Conservation (phyloP, 2,113 vertebrate genomes). For the Silurus glanis region DNA sequence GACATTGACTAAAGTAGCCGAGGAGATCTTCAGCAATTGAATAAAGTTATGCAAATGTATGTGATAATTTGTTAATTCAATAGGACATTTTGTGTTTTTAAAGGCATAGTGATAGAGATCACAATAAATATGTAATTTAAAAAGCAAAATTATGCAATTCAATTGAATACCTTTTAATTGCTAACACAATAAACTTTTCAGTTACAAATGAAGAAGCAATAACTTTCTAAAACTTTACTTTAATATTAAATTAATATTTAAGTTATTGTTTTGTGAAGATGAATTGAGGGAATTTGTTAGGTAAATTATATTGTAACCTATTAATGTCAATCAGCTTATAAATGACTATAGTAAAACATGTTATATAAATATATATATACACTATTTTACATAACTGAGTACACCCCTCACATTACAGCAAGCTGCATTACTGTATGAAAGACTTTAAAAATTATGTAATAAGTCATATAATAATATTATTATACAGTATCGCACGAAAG, state of each 20-base stretch:
- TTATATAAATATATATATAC: no score
- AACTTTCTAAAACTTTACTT: background rate
- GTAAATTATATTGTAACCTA: conserved; percentile 14
- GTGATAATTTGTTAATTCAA: background rate
- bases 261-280: background rate
- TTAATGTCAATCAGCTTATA: background rate
- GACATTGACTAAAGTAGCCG: background rate
- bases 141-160: background rate
- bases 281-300: background rate
- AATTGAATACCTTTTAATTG: background rate
- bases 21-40: background rate
- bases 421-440: no score
- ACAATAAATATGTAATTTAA: background rate
- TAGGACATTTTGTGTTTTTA: background rate
- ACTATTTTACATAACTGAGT: no score
- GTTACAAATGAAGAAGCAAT: background rate
- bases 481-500: no score
- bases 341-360: no score
- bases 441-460: no score
- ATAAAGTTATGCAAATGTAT: background rate
- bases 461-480: no score
- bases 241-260: background rate
- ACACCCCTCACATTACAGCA: no score
- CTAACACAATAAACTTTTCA: background rate
- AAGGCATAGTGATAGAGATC: background rate